phyloP scores from a whole-genome alignment of 1,140 invertebrate species.

The Neodiprion pinetum region DNA sequence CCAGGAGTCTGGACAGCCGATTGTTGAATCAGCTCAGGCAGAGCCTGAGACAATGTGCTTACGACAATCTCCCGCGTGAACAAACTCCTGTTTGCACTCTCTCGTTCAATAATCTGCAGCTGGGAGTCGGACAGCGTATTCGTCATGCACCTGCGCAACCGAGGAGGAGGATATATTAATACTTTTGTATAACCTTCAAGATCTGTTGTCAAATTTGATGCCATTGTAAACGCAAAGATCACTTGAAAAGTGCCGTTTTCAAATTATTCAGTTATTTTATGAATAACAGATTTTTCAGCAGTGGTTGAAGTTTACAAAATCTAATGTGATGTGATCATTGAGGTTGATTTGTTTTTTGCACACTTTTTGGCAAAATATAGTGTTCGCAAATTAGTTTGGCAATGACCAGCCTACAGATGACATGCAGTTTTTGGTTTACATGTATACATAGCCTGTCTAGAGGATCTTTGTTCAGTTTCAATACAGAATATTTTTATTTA shows the following conservation, averaged over 20 bases:
- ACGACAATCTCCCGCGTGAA: constrained; percentile 76
- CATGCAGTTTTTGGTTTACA: constrained; percentile 30
- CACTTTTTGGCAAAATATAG: constrained; percentile 6
- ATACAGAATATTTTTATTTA: too few relatives aligned
- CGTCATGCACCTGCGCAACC: constrained; percentile 66
- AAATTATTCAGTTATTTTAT: constrained; percentile 17
- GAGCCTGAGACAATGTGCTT: constrained; percentile 65
- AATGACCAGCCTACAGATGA: constrained; percentile 28
- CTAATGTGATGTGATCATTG: neutral
- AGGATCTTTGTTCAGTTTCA: too few relatives aligned
- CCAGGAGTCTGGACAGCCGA: constrained; percentile 46
- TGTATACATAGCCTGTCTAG: constrained; percentile 13
- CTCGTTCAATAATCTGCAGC: constrained; percentile 65
- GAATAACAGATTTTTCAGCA: constrained; percentile 3
- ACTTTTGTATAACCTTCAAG: neutral
- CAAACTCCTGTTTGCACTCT: constrained; percentile 70
- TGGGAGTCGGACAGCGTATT: constrained; percentile 65
- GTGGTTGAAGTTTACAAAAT: neutral
- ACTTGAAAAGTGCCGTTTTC: neutral
- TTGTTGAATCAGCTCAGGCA: constrained; percentile 54
- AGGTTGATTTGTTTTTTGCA: neutral
- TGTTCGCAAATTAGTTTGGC: constrained; percentile 21
- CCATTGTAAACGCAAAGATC: neutral
- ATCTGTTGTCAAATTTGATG: neutral
- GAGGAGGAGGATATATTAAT: constrained; percentile 28